Conservation (phyloP, 2,113 vertebrate genomes). For the Scomber colias region DNA sequence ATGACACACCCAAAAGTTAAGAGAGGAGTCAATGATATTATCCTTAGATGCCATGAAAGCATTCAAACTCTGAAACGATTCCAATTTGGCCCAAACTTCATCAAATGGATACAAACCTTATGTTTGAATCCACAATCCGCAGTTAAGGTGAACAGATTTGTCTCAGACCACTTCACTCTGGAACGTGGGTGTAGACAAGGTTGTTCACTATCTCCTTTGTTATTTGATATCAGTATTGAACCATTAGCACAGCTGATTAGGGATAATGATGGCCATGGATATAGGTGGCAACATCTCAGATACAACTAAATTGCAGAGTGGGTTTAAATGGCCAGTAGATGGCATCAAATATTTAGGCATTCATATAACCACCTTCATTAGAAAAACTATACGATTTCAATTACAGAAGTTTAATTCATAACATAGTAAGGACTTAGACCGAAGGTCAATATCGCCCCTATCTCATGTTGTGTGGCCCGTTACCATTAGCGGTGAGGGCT, state of each 20-base stretch:
- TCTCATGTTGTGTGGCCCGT: no score
- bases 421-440: slow-evolving; percentile 16
- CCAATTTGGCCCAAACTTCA: not conserved
- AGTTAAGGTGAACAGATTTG: not conserved
- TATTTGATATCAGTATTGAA: not conserved
- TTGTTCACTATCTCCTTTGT: not conserved
- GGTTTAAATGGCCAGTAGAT: no score
- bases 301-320: no score
- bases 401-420: not conserved
- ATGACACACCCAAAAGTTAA: no score
- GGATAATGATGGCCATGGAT: not conserved
- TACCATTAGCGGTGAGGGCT: no score
- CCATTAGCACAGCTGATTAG: not conserved
- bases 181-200: not conserved
- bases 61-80: not conserved
- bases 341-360: no score
- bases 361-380: not conserved
- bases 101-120: not conserved
- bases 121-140: not conserved
- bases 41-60: not conserved
- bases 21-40: not conserved
- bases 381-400: no score
- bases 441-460: not conserved
- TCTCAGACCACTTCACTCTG: not conserved
- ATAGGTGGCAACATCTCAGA: no score